Conservation (phyloP, 2,113 vertebrate genomes). For the Poecilia latipinna region DNA sequence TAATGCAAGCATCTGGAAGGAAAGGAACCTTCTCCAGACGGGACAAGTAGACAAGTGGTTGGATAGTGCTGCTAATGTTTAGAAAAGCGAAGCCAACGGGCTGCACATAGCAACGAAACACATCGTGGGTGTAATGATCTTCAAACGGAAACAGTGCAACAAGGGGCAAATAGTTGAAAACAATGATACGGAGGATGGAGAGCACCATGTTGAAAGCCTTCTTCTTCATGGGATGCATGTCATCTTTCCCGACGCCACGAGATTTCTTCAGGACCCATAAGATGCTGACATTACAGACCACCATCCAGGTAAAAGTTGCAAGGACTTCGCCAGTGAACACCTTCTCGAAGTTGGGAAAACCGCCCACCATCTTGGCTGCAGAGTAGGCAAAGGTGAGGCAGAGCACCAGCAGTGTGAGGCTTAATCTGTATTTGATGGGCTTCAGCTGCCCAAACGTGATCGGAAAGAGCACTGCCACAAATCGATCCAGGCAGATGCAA, state of each 20-base stretch:
- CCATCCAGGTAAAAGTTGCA: constrained; percentile 77
- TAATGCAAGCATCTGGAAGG: constrained; percentile 46
- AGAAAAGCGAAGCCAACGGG: constrained; percentile 76
- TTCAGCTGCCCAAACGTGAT: constrained; percentile 73
- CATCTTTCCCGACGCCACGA: constrained; percentile 67
- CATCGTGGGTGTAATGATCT: constrained; percentile 63
- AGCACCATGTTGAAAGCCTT: constrained; percentile 81
- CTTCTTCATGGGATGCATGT: constrained; percentile 84
- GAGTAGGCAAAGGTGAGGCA: constrained; percentile 78
- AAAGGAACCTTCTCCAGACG: constrained; percentile 77
- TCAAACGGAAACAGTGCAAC: constrained; percentile 81
- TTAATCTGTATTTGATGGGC: constrained; percentile 70
- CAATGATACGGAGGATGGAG: constrained; percentile 75
- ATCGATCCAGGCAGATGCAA: constrained; percentile 81
- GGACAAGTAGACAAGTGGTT: constrained; percentile 77
- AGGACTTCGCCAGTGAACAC: constrained; percentile 77
- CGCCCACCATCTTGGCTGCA: constrained; percentile 70
- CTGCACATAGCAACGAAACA: constrained; percentile 80
- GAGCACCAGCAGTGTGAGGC: constrained; percentile 64
- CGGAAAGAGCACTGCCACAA: constrained; percentile 80
- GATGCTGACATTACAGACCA: constrained; percentile 76
- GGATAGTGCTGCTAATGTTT: constrained; percentile 82
- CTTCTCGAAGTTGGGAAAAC: constrained; percentile 77
- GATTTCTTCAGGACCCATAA: constrained; percentile 77
- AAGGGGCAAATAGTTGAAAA: constrained; percentile 80